Percentiles rank a stretch among this genome's conserved stretches.
Evolutionary conservation across 2,113 vertebrate genomes (phyloP).

Genomic region (Nanorana parkeri): DNA sequence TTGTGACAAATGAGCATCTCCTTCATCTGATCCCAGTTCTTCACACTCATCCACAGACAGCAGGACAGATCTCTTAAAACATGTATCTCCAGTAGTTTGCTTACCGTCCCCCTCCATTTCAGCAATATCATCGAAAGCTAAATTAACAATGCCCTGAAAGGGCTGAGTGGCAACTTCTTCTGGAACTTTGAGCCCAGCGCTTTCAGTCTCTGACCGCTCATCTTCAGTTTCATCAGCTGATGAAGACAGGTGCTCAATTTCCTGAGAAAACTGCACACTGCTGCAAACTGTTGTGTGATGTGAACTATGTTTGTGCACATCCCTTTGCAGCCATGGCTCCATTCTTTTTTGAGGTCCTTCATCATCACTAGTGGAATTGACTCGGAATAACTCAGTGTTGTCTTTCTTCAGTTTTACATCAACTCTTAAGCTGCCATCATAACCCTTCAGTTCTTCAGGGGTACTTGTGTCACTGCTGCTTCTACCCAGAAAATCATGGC

Average conservation of each 20-base stretch:
- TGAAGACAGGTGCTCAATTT: conserved; percentile 84
- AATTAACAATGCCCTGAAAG: conserved; percentile 92
- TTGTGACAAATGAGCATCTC: conserved; percentile 71
- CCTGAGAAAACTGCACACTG: conserved; percentile 70
- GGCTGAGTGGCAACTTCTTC: conserved; percentile 74
- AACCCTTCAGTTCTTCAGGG: conserved; percentile 93
- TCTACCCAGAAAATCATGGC: conserved; percentile 93
- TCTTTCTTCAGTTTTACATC: conserved; percentile 89
- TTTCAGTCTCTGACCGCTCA: conserved; percentile 88
- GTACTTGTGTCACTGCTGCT: conserved; percentile 98
- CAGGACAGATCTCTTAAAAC: conserved; percentile 89
- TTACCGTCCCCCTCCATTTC: conserved; percentile 80
- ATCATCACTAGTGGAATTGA: conserved; percentile 92
- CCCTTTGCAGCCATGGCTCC: conserved; percentile 80
- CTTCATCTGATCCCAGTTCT: conserved; percentile 91
- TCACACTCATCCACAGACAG: conserved; percentile 98
- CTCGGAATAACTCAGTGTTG: conserved; percentile 74
- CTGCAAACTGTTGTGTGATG: conserved; percentile 68
- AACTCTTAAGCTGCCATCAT: conserved; percentile 86
- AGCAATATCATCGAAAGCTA: conserved; percentile 89
- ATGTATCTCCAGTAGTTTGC: conserved; percentile 76
- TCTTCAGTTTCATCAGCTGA: conserved; percentile 93
- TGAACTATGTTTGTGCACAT: conserved; percentile 62
- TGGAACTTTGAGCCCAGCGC: conserved; percentile 67
- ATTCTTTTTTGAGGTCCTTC: conserved; percentile 79